Evolutionary conservation across 2,888 invertebrate species (phyloP), one percentile per base, ranked within the genome.

Genomic region (Portevinia maculata): DNA sequence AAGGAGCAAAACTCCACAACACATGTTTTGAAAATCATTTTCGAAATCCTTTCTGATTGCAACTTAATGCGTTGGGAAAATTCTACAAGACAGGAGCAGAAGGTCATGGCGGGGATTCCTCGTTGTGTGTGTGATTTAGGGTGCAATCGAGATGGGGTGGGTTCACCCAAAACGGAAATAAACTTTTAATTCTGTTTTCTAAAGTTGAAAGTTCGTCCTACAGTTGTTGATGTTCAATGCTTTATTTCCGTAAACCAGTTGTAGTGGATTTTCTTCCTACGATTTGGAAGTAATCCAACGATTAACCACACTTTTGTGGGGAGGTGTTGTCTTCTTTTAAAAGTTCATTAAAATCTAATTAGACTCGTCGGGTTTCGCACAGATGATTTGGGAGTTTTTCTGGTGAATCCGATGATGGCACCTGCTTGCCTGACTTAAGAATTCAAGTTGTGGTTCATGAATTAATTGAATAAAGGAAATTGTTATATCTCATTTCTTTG

Each of bases 281-380:
- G 39, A 67, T 57, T 74, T 74, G 79, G 79, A 79, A 48, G 60
- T 48, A 62, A 59, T 79, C 79, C 79, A 79, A 74, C 74, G 60
- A 60, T 74, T 79, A 74, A 21, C 74, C 79, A 55, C 55, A 74
- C 60, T 74, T 74, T 67, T 60, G 60, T 17, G 60, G 53, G 19
- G 5, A 44, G 13, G 21, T 11, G 39, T 59, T 75, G 28, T 11
- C 11, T 30, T 69, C 44, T 55, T 57, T 60, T 32, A 37, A 52
- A 64, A 75, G 75, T 75, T 75, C 79, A 81, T 81, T 81, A 81
- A 81, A 81, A 81, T 69, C 75, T 75, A 81, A 81, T 81, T 75
- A 81, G 75, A 32, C 52, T 64, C 79, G 30, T 52, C 53, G 75
- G 55, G 39, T 71, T 37, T 24, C 24, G 24, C 4, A 34, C 39